phyloP scores from a whole-genome alignment of 2,888 invertebrate species.

The Cerastis leucographa region DNA sequence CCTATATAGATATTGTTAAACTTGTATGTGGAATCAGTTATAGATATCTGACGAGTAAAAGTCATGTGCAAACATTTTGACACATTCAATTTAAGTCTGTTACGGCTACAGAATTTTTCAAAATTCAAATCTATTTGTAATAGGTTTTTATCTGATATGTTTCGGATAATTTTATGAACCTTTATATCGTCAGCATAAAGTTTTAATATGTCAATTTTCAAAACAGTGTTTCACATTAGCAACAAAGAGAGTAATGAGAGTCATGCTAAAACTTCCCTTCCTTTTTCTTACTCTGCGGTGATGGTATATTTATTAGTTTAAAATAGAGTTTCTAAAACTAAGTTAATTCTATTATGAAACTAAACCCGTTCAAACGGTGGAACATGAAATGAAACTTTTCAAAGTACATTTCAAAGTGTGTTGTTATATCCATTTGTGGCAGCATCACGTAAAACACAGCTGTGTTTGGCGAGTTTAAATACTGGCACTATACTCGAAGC shows the following conservation, averaged over 20 bases:
- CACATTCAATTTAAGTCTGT: constrained; percentile 17
- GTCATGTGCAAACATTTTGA: constrained; percentile 1
- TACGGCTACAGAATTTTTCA: constrained; percentile 10
- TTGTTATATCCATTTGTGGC: constrained; percentile 20
- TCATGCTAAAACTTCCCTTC: not conserved
- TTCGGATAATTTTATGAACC: too few species aligned
- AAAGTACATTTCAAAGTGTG: constrained; percentile 22
- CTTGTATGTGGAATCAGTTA: not conserved
- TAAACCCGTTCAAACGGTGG: constrained; percentile 7
- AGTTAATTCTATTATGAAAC: not conserved
- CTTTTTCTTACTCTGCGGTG: not conserved
- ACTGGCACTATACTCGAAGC: not conserved
- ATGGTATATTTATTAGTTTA: not conserved
- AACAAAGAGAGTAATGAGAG: too few species aligned
- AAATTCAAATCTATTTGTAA: not conserved
- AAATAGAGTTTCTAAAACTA: not conserved
- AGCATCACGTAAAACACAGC: constrained; percentile 18
- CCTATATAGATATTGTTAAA: not conserved
- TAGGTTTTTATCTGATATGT: too few species aligned
- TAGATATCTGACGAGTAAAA: constrained; percentile 2
- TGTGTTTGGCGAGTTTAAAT: constrained; percentile 13
- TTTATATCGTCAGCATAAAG: too few species aligned
- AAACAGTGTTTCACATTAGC: too few species aligned
- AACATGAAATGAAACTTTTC: constrained; percentile 5
- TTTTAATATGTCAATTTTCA: too few species aligned